Evolutionary conservation across 2,888 invertebrate species (phyloP).

Genomic region (Vesta saturnalis): DNA sequence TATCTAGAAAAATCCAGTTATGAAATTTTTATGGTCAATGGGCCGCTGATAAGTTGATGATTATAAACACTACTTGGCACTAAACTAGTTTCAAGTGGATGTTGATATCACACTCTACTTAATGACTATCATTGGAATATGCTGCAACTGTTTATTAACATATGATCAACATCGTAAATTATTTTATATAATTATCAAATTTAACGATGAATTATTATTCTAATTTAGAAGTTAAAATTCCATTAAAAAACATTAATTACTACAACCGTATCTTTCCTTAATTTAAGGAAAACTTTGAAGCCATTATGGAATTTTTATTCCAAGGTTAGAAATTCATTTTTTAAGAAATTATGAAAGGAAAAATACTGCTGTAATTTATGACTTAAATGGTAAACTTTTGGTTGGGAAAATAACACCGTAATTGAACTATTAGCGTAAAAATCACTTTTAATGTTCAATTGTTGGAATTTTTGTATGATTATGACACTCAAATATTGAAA

Average conservation of each 20-base stretch:
- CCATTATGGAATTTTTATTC: not conserved
- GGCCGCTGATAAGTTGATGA: constrained; percentile 62
- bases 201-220: not conserved
- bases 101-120: constrained; percentile 20
- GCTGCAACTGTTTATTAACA: not conserved
- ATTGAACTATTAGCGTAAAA: too few relatives aligned
- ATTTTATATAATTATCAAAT: not conserved
- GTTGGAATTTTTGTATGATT: too few relatives aligned
- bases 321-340: not conserved
- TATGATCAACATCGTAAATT: not conserved
- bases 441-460: too few relatives aligned
- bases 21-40: constrained; percentile 69
- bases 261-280: constrained; percentile 1
- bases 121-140: not conserved
- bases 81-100: constrained; percentile 54
- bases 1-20: constrained; percentile 68
- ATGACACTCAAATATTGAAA: too few relatives aligned
- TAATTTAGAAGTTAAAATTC: not conserved
- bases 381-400: too few relatives aligned
- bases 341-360: not conserved
- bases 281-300: not conserved
- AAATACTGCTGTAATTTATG: too few relatives aligned
- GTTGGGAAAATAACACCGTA: too few relatives aligned
- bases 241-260: not conserved
- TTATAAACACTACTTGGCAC: constrained; percentile 53